phyloP scores from a whole-genome alignment of 2,797 vertebrate genomes.

The Astyanax mexicanus region DNA sequence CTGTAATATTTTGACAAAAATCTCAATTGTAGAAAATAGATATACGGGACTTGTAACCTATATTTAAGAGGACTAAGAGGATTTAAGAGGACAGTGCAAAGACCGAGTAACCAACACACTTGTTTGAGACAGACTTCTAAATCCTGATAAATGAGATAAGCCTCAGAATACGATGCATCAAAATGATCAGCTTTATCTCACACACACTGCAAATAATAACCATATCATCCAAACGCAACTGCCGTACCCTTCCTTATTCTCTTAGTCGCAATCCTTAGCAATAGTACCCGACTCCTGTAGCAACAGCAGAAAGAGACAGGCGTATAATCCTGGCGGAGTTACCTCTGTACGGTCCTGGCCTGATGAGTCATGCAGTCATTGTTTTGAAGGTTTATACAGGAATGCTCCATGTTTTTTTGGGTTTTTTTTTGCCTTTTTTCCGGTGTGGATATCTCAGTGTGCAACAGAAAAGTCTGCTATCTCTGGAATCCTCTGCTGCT shows the following conservation, averaged over 20 bases:
- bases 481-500: conserved; percentile 21
- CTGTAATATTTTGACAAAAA: no score
- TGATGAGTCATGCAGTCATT: conserved; percentile 2
- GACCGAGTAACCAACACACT: neutral
- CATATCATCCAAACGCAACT: neutral
- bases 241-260: neutral
- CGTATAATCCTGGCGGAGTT: neutral
- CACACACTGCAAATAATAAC: neutral
- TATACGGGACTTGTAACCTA: no score
- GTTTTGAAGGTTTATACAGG: conserved; percentile 1
- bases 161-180: neutral
- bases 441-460: conserved; percentile 3
- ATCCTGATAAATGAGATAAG: neutral
- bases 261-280: neutral
- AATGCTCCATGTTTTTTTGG: neutral
- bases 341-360: neutral
- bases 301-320: neutral
- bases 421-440: no score
- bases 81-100: no score
- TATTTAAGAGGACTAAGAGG: no score
- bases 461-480: conserved; percentile 10
- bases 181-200: neutral
- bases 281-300: neutral
- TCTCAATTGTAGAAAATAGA: no score
- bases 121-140: neutral